Evolutionary conservation across 2,113 vertebrate species (phyloP).

Genomic region (Abramis brama): DNA sequence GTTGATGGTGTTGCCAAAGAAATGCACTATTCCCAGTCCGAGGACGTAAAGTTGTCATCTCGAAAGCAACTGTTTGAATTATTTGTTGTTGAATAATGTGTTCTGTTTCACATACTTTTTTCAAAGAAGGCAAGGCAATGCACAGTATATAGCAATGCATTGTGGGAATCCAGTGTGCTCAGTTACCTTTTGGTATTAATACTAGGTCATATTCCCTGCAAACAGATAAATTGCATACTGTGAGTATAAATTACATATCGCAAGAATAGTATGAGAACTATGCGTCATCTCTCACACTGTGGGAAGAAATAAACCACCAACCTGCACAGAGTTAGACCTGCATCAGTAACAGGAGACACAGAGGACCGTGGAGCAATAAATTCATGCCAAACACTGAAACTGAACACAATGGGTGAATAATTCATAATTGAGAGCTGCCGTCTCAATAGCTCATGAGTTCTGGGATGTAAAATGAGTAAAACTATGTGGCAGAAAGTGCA

Average conservation of each 20-base stretch:
- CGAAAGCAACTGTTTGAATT: too few species aligned
- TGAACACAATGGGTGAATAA: conserved; percentile 64
- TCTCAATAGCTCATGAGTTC: neutral
- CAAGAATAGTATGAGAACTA: neutral
- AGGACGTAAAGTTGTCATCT: too few species aligned
- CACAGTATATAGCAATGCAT: too few species aligned
- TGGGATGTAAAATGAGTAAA: neutral
- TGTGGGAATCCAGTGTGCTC: too few species aligned
- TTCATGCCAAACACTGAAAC: conserved; percentile 62
- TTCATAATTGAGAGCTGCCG: conserved; percentile 53
- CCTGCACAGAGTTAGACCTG: neutral
- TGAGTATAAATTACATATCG: neutral
- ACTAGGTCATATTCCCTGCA: neutral
- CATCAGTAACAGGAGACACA: conserved; percentile 35
- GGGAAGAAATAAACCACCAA: neutral
- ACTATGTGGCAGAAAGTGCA: neutral
- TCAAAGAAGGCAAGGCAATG: too few species aligned
- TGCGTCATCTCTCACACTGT: neutral
- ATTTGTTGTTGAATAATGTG: too few species aligned
- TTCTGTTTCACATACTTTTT: too few species aligned
- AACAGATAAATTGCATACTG: neutral
- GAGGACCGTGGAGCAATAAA: conserved; percentile 47
- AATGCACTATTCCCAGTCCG: too few species aligned
- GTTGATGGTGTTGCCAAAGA: too few species aligned
- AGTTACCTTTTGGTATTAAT: neutral